These are phyloP conservation scores for Chorisops tibialis DNA, from an alignment of 2,888 invertebrate species.

Conservation along the genomic window DNA sequence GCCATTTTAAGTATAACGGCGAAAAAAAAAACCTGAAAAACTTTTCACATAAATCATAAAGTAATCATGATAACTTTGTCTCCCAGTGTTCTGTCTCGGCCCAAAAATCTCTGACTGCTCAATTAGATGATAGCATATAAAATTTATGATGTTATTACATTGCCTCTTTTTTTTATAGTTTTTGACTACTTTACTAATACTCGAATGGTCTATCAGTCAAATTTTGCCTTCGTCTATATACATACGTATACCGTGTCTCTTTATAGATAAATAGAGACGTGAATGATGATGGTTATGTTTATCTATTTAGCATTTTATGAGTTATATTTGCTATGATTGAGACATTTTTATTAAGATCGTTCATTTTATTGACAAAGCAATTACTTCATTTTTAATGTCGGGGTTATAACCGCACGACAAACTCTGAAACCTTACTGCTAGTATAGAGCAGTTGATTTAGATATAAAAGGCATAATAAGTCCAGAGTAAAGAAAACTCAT, in stretches of 20 bases:
- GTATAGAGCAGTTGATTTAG: slow-evolving; percentile 17
- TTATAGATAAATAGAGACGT: slow-evolving; percentile 16
- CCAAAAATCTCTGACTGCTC: slow-evolving; percentile 10
- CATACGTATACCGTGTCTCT: neutral
- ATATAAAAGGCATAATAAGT: no score
- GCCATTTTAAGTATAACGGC: no score
- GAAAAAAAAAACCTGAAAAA: neutral
- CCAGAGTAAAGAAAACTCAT: slow-evolving; percentile 17
- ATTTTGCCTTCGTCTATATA: no score
- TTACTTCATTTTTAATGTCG: slow-evolving; percentile 21
- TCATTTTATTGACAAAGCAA: slow-evolving; percentile 23
- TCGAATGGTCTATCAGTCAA: slow-evolving; percentile 7
- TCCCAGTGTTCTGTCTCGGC: neutral
- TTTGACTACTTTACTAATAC: slow-evolving; percentile 15
- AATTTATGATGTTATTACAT: slow-evolving; percentile 10
- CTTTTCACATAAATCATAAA: slow-evolving; percentile 12
- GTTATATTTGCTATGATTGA: slow-evolving; percentile 25
- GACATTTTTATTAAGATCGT: slow-evolving; percentile 25
- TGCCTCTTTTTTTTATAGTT: slow-evolving; percentile 7
- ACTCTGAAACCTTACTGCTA: slow-evolving; percentile 14
- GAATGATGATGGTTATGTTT: slow-evolving; percentile 17
- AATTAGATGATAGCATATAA: slow-evolving; percentile 18
- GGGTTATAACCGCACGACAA: slow-evolving; percentile 24
- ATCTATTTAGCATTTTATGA: slow-evolving; percentile 25
- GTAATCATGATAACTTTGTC: slow-evolving; percentile 9